Percentiles rank a stretch among this genome's conserved stretches.
Evolutionary conservation across 2,797 vertebrate species (phyloP).

Genomic region (Carcharodon carcharias): DNA sequence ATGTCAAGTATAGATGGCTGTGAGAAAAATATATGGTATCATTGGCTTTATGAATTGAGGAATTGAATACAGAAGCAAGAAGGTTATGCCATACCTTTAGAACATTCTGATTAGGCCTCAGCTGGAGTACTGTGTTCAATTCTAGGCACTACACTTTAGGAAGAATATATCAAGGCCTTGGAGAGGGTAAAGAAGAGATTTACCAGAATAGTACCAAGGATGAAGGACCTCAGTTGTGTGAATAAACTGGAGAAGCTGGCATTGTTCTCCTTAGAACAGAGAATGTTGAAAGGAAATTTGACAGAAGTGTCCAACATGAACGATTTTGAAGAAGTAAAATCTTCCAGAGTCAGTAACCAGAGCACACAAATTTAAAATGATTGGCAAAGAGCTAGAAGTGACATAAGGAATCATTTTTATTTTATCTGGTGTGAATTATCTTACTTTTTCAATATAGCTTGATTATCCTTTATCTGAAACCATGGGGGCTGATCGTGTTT

Average conservation of each 20-base stretch:
- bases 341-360: not conserved
- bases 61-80: not conserved
- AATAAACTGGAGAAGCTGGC: not conserved
- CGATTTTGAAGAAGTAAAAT: too few species aligned
- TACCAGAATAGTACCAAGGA: not conserved
- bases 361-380: not conserved
- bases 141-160: not conserved
- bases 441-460: too few species aligned
- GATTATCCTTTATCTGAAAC: too few species aligned
- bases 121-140: too few species aligned
- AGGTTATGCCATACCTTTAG: too few species aligned
- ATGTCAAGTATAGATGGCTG: not conserved
- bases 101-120: too few species aligned
- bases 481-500: too few species aligned
- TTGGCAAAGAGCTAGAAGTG: not conserved
- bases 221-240: not conserved
- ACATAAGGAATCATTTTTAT: not conserved
- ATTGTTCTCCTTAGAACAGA: not conserved
- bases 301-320: not conserved
- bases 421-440: not conserved
- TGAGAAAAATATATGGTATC: not conserved
- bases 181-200: too few species aligned
- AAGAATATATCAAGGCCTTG: not conserved
- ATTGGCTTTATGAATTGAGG: not conserved
- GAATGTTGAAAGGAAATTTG: not conserved